These are phyloP conservation scores for Gonatopus flavifemur DNA, from an alignment of 1,140 invertebrate species.

Conservation along the genomic window DNA sequence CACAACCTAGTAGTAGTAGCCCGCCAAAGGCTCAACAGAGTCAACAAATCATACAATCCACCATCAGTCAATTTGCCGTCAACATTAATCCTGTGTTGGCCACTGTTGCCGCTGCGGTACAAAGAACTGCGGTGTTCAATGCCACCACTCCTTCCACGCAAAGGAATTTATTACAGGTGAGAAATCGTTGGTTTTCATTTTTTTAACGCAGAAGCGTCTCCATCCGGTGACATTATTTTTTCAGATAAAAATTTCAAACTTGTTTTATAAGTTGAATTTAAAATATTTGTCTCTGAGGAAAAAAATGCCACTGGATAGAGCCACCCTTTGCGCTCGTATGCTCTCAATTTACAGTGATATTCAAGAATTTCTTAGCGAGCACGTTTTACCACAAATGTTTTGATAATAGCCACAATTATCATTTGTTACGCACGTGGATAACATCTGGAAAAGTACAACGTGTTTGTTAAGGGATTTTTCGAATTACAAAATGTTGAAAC, in stretches of 20 bases:
- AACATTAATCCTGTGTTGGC: constrained; percentile 55
- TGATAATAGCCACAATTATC: too few relatives aligned
- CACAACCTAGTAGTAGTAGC: constrained; percentile 27
- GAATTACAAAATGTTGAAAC: too few relatives aligned
- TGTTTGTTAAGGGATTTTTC: too few relatives aligned
- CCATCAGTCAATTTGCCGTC: constrained; percentile 37
- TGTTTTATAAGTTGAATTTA: too few relatives aligned
- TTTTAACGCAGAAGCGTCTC: background rate
- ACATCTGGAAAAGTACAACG: too few relatives aligned
- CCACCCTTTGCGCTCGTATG: too few relatives aligned
- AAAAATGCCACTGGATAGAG: too few relatives aligned
- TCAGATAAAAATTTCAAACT: background rate
- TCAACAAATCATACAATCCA: constrained; percentile 30
- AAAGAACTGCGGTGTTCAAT: constrained; percentile 49
- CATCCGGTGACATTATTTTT: background rate
- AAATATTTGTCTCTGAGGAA: too few relatives aligned
- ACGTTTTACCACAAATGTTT: constrained; percentile 2
- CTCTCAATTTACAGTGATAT: background rate
- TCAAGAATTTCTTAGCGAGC: too few relatives aligned
- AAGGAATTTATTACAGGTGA: constrained; percentile 45
- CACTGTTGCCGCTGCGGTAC: constrained; percentile 54
- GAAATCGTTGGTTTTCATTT: constrained; percentile 3
- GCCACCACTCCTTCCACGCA: constrained; percentile 31
- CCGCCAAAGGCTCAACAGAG: constrained; percentile 36
- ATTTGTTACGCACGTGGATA: too few relatives aligned